Percentiles rank a stretch among this genome's conserved stretches.
phyloP scores from a whole-genome alignment of 2,888 invertebrate genomes.

The Nomada ruficornis region DNA sequence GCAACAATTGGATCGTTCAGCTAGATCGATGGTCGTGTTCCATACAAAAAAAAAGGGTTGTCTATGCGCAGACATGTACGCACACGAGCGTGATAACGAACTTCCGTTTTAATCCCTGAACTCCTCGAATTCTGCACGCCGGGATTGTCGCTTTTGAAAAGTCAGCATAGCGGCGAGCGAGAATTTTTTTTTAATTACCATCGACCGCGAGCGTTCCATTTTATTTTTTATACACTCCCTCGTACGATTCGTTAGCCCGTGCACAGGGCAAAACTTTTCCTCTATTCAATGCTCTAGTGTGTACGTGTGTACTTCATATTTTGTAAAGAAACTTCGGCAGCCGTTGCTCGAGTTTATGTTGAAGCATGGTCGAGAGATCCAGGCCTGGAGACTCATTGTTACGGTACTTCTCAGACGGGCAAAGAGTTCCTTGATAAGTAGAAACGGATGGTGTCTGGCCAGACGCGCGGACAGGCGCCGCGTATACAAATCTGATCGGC shows the following conservation, averaged over 20 bases:
- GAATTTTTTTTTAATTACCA: slow-evolving; percentile 41
- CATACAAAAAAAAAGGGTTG: slow-evolving; percentile 1
- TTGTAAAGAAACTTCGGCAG: not conserved
- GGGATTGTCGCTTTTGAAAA: slow-evolving; percentile 49
- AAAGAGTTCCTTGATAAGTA: slow-evolving; percentile 15
- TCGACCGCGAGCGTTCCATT: slow-evolving; percentile 23
- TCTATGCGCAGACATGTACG: not conserved
- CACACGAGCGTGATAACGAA: slow-evolving; percentile 43
- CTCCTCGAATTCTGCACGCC: slow-evolving; percentile 36
- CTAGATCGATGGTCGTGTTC: slow-evolving; percentile 23
- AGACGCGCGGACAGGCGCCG: slow-evolving; percentile 6
- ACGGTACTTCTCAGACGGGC: not conserved
- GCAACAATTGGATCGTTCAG: slow-evolving; percentile 42
- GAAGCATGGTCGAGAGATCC: not conserved
- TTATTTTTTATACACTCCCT: not conserved
- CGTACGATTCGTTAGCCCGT: not conserved
- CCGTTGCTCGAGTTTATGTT: not conserved
- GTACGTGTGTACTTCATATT: not conserved
- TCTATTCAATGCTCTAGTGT: not conserved
- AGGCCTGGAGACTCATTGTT: not conserved
- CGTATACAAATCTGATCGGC: not conserved
- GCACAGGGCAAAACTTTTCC: not conserved
- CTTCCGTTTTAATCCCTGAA: slow-evolving; percentile 49
- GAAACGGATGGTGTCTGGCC: slow-evolving; percentile 6
- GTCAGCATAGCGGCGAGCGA: slow-evolving; percentile 37